Conservation (phyloP, 1,140 invertebrate genomes). For the Anoplophora glabripennis region DNA sequence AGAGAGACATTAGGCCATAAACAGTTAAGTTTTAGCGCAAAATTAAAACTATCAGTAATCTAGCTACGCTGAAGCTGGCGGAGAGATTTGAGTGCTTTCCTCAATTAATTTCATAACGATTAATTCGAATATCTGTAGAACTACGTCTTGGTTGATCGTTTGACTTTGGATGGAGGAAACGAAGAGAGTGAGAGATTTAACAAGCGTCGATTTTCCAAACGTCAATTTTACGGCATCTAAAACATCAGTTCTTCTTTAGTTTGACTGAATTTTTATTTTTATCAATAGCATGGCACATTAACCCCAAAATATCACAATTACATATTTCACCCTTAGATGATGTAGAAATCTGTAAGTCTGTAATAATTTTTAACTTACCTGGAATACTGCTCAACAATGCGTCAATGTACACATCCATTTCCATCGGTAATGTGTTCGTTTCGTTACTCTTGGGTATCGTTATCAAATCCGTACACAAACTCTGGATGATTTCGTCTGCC, state of each 20-base stretch:
- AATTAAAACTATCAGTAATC: background rate
- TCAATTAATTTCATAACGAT: conserved; percentile 38
- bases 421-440: conserved; percentile 28
- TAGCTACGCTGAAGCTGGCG: conserved; percentile 24
- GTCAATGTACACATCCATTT: conserved; percentile 35
- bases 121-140: conserved; percentile 45
- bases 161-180: conserved; percentile 42
- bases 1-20: too few species aligned
- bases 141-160: conserved; percentile 44
- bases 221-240: conserved; percentile 33
- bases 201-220: conserved; percentile 29
- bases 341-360: background rate
- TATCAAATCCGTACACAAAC: conserved; percentile 30
- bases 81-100: conserved; percentile 28
- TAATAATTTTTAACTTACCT: conserved; percentile 24
- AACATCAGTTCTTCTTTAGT: conserved; percentile 4
- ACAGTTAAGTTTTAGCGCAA: too few species aligned
- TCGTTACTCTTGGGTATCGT: conserved; percentile 31
- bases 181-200: conserved; percentile 31
- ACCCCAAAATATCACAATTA: background rate
- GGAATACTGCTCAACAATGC: conserved; percentile 24
- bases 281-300: too few species aligned
- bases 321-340: background rate
- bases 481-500: conserved; percentile 24
- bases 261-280: too few species aligned